Base-by-base conservation (phyloP, 2,888 invertebrate species). In the Plebejus anna region DNA sequence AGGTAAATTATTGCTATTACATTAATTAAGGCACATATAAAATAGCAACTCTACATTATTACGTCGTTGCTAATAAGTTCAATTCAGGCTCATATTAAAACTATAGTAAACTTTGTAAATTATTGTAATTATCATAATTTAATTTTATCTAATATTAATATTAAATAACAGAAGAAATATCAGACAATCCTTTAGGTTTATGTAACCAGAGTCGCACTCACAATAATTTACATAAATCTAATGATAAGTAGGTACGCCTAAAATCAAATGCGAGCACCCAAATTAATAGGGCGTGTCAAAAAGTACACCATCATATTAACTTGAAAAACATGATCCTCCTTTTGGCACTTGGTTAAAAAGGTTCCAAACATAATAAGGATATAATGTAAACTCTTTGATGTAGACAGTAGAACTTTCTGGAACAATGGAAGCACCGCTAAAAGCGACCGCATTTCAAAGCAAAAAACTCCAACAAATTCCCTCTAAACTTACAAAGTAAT, bases 401-500 rank as follows among this genome's bases (percentile, higher is more conserved):
- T 28, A 22, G 22, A 22, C 22, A 22, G 22, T 22, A 28, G 61
- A 61, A 61, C 28, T 22, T 61, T 61, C 61, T 28, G 11, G 61
- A 61, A 61, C 61, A 61, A 61, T 61, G 28, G 61, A 72, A 72
- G 42, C 72, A 9, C 32, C 73, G 55, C 73, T 32, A 28, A 73
- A 73, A 73, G 51, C 73, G 47, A 72, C 72, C 72, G 28, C 72
- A 73, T 51, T 55, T 72, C 28, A 72, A 13, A 32, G 16, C 32
- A 73, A 73, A 55, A 73, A 73, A 73, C 22, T 55, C 32, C 16
- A 55, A 55, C 73, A 73, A 73, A 55, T 55, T 73, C 73, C 13
- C 55, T 55, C 73, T 55, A 51, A 55, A 51, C 55, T 73, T 73
- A 73, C 73, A 73, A 73, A 73, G 73, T 73, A 73, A 73, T 73